These are phyloP conservation scores for Paramormyrops hopkinsi DNA, from an alignment of 2,797 vertebrate species.

Conservation along the genomic window DNA sequence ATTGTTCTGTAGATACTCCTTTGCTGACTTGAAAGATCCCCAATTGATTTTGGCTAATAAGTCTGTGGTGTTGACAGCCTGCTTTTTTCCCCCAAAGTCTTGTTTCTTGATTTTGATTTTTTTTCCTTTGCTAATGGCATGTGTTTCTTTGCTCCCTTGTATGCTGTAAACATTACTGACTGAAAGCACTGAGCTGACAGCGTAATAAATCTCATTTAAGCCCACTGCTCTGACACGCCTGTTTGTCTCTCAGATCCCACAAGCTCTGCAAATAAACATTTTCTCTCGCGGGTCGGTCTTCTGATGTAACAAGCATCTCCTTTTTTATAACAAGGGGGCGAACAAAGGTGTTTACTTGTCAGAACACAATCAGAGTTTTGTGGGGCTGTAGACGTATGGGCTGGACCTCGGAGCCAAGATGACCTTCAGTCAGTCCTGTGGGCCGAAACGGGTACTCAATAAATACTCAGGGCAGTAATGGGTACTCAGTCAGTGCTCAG, in stretches of 20 bases:
- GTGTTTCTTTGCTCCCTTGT: slow-evolving; percentile 3
- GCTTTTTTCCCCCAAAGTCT: background rate
- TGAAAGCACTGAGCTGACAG: slow-evolving; percentile 16
- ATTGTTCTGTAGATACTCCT: background rate
- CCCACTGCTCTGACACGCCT: slow-evolving; percentile 1
- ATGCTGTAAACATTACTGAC: slow-evolving; percentile 34
- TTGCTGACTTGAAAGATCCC: slow-evolving; percentile 23
- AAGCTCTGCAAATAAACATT: background rate
- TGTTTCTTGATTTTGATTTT: slow-evolving; percentile 17
- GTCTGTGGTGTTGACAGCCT: slow-evolving; percentile 15
- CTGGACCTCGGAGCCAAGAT: background rate
- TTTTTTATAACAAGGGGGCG: background rate
- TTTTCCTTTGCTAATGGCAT: background rate
- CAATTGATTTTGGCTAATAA: slow-evolving; percentile 14
- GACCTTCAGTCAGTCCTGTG: background rate
- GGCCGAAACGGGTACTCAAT: background rate
- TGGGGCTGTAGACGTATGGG: background rate
- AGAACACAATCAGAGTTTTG: background rate
- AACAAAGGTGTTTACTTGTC: background rate
- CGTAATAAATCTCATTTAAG: slow-evolving; percentile 16
- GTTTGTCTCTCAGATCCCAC: background rate
- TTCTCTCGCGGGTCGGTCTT: background rate
- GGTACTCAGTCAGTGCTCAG: background rate
- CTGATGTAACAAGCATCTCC: background rate
- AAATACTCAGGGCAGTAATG: background rate